These are phyloP conservation scores for Crenichthys baileyi DNA, from an alignment of 2,797 vertebrate species.

Conservation along the genomic window DNA sequence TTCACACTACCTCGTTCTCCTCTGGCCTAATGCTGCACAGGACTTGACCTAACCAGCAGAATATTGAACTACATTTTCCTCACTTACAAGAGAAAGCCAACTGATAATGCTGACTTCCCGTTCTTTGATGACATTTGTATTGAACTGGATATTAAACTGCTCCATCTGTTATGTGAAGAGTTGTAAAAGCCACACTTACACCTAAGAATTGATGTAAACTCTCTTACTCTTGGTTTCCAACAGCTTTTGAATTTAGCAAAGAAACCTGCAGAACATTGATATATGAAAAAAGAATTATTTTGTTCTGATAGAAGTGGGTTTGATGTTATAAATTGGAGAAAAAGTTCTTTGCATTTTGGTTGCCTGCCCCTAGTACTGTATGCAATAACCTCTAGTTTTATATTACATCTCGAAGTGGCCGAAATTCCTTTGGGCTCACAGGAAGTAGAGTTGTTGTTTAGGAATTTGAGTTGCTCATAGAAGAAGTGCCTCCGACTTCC, in stretches of 20 bases:
- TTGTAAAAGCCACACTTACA: neutral
- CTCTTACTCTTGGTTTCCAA: neutral
- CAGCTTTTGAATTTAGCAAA: neutral
- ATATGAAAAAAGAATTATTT: neutral
- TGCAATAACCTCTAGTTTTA: neutral
- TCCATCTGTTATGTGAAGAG: neutral
- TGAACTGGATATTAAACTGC: neutral
- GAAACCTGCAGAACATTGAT: neutral
- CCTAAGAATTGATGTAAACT: neutral
- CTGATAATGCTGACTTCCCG: neutral
- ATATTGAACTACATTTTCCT: neutral
- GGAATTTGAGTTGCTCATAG: constrained; percentile 18
- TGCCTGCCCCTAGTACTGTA: neutral
- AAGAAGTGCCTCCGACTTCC: constrained; percentile 10
- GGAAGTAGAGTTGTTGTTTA: constrained; percentile 34
- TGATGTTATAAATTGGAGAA: neutral
- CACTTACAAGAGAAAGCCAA: neutral
- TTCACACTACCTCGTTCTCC: neutral
- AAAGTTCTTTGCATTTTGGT: neutral
- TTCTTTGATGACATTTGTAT: neutral
- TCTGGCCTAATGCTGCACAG: neutral
- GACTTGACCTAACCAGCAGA: neutral
- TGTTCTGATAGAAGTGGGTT: neutral
- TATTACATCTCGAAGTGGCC: neutral
- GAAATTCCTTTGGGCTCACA: constrained; percentile 27